Base-by-base conservation (phyloP, 2,888 invertebrate species). In the Cerastis leucographa region DNA sequence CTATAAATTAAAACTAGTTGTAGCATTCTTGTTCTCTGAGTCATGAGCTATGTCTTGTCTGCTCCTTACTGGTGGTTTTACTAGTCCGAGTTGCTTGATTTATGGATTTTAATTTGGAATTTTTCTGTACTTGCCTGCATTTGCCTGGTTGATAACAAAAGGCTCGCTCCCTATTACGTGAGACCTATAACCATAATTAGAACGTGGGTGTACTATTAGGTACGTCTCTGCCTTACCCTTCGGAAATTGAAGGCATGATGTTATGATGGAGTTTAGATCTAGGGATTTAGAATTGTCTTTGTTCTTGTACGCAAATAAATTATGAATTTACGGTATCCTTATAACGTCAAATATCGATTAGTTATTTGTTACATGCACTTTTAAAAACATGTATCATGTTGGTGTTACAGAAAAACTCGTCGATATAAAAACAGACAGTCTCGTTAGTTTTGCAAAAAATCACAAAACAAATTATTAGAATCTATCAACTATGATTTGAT, bases 21-120 rank as follows among this genome's bases (percentile, higher is more conserved):
- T 49, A 61, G 64, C 29, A 80, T 80, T 80, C 64, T 61, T 83
- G 25, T 19, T 49, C 25, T 35, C 59, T 84, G 80, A 84, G 59
- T 83, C 83, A 83, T 42, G 42, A 51, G 14, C 25, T 42, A 35
- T 14, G 8, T 49, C 56, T 61, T 40, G 59, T 7, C 59, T 46
- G 29, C 22, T 68, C 51, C n/a, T 79, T 25, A 11, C 22, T 56
- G 25, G 62, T 46, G 51, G 66, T 71, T 76, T 51, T 71, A n/a
- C 17, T 40, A n/a, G 44, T 46, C 42, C 62, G 6, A 22, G 14
- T 70, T 59, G n/a, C 7, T 51, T 64, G 19, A 40, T 46, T 29
- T 65, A 51, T 71, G 22, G 17, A 51, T 29, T 22, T 29, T 22
- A 4, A 11, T 11, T 40, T 35, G n/a, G n/a, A n/a, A 1, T 54